Base-by-base conservation (phyloP, 2,113 vertebrate genomes). In the Forbesichthys papilliferus region DNA sequence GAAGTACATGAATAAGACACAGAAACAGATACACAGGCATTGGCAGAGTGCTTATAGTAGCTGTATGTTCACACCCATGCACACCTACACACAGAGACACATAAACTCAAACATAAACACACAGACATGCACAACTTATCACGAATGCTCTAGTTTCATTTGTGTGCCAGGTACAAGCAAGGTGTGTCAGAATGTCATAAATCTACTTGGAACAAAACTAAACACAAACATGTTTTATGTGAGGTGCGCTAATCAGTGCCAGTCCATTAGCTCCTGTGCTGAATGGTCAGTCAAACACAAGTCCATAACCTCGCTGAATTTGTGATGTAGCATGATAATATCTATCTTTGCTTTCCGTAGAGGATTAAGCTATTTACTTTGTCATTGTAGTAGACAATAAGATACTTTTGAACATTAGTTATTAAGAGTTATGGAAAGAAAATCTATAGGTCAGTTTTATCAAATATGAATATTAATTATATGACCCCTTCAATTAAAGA, bases 181-280 rank as follows among this genome's bases (percentile, higher is more conserved):
- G 88, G 88, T 69, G 88, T 85, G 88, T 83, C 78, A 4, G 49
- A n/a, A 6, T 12, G 74, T 78, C 67, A 86, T 87, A 88, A 87
- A 88, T 71, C 56, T 68, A 13, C 65, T 11, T 36, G 75, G 74
- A 71, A 64, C 5, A 49, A 56, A 47, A 52, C 46, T 13, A 48
- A 63, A 68, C 42, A 61, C 11, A 58, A 34, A 65, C 57, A 51
- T 54, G 42, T 42, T 61, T 53, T 27, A 62, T 61, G 13, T 83
- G 59, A 77, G 71, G 68, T 82, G 64, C 61, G 67, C 66, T 60
- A 74, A 83, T 83, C 62, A 71, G 70, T 73, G 64, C 70, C 53
- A 64, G 68, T 75, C 62, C 13, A 48, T 79, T 75, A 55, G 71
- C 74, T 64, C 67, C 61, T 69, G 66, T 6, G 60, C 61, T 76